phyloP scores from a whole-genome alignment of 2,113 vertebrate species.

The Perognathus longimembris region DNA sequence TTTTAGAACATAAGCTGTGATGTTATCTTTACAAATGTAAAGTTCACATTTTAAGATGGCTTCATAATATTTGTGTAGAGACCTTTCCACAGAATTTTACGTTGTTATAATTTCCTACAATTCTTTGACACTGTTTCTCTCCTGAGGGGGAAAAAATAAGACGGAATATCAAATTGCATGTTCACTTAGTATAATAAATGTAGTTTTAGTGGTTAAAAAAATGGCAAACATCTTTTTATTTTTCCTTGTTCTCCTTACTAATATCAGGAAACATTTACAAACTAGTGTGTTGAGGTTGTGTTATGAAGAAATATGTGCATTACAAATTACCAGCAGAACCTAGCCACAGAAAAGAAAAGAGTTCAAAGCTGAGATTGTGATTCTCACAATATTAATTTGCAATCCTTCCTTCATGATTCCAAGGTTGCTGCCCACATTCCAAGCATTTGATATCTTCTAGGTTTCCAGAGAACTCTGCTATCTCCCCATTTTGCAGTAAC shows the following conservation, averaged over 20 bases:
- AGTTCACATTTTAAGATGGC: not conserved
- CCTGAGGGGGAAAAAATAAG: not conserved
- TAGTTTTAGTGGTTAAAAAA: not conserved
- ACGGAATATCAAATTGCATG: not conserved
- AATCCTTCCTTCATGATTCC: not conserved
- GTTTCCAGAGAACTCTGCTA: not conserved
- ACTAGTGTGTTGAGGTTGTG: too few species aligned
- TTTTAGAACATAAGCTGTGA: not conserved
- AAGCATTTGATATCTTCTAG: not conserved
- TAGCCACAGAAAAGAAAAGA: not conserved
- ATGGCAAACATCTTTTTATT: not conserved
- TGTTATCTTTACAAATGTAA: not conserved
- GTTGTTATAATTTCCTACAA: not conserved
- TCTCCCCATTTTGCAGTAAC: not conserved
- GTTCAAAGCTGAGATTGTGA: not conserved
- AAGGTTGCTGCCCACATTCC: not conserved
- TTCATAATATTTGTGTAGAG: not conserved
- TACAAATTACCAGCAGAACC: not conserved
- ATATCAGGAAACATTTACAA: not conserved
- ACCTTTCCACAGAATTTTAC: not conserved
- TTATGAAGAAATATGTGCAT: not conserved
- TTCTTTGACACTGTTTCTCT: not conserved
- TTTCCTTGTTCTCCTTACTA: not conserved
- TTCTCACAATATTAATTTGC: not conserved
- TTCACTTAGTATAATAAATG: not conserved